These are phyloP conservation scores for Aricia artaxerxes DNA, from an alignment of 2,888 invertebrate species.

Conservation along the genomic window DNA sequence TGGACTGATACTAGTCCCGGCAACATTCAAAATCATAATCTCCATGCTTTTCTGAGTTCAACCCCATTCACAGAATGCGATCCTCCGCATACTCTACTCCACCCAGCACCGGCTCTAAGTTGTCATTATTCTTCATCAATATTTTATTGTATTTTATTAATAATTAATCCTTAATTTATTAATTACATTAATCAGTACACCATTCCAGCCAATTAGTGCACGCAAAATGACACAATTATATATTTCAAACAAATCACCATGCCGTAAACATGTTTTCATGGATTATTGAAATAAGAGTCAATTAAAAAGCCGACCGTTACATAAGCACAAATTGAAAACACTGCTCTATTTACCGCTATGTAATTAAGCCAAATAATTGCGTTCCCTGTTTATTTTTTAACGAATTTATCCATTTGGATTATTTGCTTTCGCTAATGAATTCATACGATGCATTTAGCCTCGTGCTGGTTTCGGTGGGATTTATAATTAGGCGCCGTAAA, in stretches of 20 bases:
- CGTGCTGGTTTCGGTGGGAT: slow-evolving; percentile 1
- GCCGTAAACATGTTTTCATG: slow-evolving; percentile 18
- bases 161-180: background rate
- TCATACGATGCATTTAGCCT: slow-evolving; percentile 19
- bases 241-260: slow-evolving; percentile 18
- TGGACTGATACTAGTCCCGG: too few species aligned
- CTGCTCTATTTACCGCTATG: slow-evolving; percentile 21
- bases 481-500: slow-evolving; percentile 19
- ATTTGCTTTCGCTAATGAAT: slow-evolving; percentile 29
- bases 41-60: too few species aligned
- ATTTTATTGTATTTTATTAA: background rate
- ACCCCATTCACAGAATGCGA: too few species aligned
- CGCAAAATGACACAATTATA: slow-evolving; percentile 19
- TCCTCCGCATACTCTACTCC: too few species aligned
- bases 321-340: slow-evolving; percentile 31
- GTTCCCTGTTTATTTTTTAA: slow-evolving; percentile 35
- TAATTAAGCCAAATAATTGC: slow-evolving; percentile 38
- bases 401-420: slow-evolving; percentile 27
- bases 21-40: too few species aligned
- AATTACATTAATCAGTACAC: slow-evolving; percentile 5
- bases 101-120: too few species aligned
- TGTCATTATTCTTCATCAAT: background rate
- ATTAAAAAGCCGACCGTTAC: slow-evolving; percentile 31
- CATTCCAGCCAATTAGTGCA: background rate
- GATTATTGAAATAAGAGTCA: slow-evolving; percentile 29